phyloP scores from a whole-genome alignment of 1,140 invertebrate species.

The Babylonia areolata region DNA sequence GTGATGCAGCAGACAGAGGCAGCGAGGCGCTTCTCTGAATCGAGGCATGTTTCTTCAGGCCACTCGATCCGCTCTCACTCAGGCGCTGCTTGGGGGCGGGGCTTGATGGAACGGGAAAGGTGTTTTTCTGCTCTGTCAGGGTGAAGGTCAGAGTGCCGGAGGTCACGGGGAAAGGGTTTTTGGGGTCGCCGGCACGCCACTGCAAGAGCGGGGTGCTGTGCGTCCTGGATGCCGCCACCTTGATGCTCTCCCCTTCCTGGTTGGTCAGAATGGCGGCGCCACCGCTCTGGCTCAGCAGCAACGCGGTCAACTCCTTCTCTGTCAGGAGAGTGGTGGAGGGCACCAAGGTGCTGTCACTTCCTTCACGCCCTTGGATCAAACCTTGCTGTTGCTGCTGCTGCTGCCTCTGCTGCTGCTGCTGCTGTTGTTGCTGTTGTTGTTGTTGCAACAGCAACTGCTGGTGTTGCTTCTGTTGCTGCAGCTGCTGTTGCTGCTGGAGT shows the following conservation, averaged over 20 bases:
- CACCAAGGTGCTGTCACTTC: background rate
- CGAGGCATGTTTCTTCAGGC: slow-evolving; percentile 20
- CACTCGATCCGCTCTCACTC: slow-evolving; percentile 23
- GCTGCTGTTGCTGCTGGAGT: background rate
- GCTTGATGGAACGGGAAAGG: slow-evolving; percentile 39
- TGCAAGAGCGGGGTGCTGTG: background rate
- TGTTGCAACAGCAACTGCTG: background rate
- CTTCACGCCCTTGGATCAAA: background rate
- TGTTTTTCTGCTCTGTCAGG: slow-evolving; percentile 40
- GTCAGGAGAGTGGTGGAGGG: background rate
- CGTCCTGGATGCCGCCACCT: background rate
- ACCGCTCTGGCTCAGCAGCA: background rate
- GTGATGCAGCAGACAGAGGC: slow-evolving; percentile 14
- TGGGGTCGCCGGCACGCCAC: background rate
- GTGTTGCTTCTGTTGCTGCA: background rate
- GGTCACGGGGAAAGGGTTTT: background rate
- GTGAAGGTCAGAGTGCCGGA: background rate
- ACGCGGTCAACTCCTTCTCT: background rate
- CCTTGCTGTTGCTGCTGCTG: background rate
- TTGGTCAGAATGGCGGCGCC: background rate
- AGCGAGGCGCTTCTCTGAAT: slow-evolving; percentile 42
- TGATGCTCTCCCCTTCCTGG: background rate
- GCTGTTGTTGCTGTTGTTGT: background rate
- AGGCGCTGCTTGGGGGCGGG: slow-evolving; percentile 36
- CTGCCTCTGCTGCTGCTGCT: background rate